Evolutionary conservation across 23 tunicate species (phyloP).

Genomic region (Trididemnum nubilum): DNA sequence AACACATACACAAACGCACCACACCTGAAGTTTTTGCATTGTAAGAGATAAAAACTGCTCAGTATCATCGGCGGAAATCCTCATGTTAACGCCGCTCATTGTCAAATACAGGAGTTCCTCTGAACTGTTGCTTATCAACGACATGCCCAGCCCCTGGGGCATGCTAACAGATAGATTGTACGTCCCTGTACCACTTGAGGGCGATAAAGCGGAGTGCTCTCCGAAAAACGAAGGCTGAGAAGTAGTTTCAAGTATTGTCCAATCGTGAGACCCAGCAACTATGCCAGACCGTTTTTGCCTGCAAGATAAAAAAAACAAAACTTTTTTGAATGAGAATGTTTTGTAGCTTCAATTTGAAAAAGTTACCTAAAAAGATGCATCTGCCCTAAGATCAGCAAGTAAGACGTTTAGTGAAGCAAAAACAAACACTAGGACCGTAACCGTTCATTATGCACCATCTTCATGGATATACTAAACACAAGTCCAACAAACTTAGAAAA

Average conservation of each 20-base stretch:
- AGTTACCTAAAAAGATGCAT: no score
- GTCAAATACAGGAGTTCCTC: constrained; percentile 90
- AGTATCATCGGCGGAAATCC: constrained; percentile 15
- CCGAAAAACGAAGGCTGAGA: not conserved
- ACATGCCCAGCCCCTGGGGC: constrained; percentile 83
- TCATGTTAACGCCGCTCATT: constrained; percentile 76
- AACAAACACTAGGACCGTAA: no score
- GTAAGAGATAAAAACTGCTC: constrained; percentile 53
- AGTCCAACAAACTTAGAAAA: no score
- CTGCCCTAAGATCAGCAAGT: no score
- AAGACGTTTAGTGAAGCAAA: no score
- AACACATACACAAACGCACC: not conserved
- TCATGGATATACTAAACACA: no score
- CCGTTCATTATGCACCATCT: no score
- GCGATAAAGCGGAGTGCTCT: not conserved
- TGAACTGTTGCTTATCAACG: constrained; percentile 67
- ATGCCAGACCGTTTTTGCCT: constrained; percentile 84
- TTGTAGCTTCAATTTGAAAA: no score
- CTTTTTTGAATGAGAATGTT: no score
- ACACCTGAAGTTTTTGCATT: constrained; percentile 78
- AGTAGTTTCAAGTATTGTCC: constrained; percentile 36
- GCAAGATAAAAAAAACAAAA: no score
- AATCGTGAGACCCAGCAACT: constrained; percentile 10
- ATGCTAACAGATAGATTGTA: constrained; percentile 35
- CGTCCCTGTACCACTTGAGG: not conserved